Evolutionary conservation across 2,113 vertebrate species (phyloP), one percentile per base, ranked within the genome.

Genomic region (Romanogobio albipinnatus): DNA sequence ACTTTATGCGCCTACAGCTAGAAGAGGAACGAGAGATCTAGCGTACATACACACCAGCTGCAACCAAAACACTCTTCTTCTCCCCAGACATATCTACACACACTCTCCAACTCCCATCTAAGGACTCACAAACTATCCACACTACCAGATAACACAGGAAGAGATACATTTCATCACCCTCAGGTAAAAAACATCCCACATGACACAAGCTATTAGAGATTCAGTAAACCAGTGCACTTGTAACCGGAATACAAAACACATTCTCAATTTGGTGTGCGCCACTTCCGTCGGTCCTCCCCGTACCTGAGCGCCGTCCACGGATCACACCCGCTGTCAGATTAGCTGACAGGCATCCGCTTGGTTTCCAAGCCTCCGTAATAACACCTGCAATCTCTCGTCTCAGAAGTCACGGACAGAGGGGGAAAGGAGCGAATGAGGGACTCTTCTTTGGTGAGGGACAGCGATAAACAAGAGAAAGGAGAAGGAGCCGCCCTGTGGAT

Each of bases 401-500:
- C 61, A 83, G 80, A 78, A 45, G 45, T 53, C 80, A 17, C 14
- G 4, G 22, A n/a, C n/a, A 78, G 33, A 24, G 76, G 81, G 15
- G 36, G 53, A 49, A 58, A 22, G 62, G 14, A 17, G 61, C 3
- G 73, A 85, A 75, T 49, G 64, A 68, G 56, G 61, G 29, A 83
- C 66, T 76, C 70, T 62, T 81, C 76, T 82, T 76, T 53, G 71
- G 84, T 33, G 17, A 81, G 68, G 70, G 36, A 13, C 11, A 6
- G 29, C 19, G 75, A 87, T 82, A 85, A 82, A 83, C 33, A 86
- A 81, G 22, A 43, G 33, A 83, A 2, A 76, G 19, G 74, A 43
- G 79, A 68, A 76, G 71, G 29, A 58, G 81, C 59, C 62, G 64
- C 90, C 87, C 89, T 89, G 86, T 92, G 93, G 93, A 95, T 92